Percentiles rank a stretch among this genome's conserved stretches.
These are phyloP conservation scores for Zaprionus gabonicus DNA, from an alignment of 1,140 invertebrate species.

Conservation along the genomic window DNA sequence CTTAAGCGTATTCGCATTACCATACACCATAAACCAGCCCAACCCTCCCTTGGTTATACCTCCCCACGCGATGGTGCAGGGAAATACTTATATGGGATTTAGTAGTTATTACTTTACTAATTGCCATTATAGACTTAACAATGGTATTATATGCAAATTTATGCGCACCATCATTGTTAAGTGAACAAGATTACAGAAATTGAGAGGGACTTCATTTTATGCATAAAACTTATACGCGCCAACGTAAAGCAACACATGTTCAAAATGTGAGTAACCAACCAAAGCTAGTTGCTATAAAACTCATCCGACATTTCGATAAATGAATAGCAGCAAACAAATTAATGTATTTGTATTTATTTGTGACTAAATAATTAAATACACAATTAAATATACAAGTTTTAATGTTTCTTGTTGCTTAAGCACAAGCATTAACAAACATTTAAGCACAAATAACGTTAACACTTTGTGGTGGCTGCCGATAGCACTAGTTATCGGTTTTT, in stretches of 20 bases:
- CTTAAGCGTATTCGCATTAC: constrained; percentile 64
- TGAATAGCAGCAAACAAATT: not conserved
- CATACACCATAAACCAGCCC: constrained; percentile 61
- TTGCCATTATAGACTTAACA: not conserved
- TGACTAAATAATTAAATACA: too few relatives aligned
- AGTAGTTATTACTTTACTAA: not conserved
- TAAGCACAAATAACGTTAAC: not conserved
- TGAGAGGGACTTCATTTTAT: not conserved
- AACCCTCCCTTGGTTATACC: not conserved
- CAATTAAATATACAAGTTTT: not conserved
- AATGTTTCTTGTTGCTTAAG: too few relatives aligned
- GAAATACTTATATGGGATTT: constrained; percentile 58
- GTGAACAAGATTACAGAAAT: not conserved
- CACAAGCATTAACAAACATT: too few relatives aligned
- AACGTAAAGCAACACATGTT: not conserved
- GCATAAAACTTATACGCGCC: constrained; percentile 1
- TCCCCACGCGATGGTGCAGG: not conserved
- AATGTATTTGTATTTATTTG: not conserved
- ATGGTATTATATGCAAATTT: not conserved
- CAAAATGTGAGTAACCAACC: not conserved
- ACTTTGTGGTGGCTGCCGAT: not conserved
- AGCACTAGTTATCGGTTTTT: not conserved
- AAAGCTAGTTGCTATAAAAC: constrained; percentile 18
- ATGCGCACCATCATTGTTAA: not conserved
- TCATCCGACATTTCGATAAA: not conserved